Evolutionary conservation across 2,888 invertebrate species (phyloP), one percentile per base, ranked within the genome.

Genomic region (Laothoe populi): DNA sequence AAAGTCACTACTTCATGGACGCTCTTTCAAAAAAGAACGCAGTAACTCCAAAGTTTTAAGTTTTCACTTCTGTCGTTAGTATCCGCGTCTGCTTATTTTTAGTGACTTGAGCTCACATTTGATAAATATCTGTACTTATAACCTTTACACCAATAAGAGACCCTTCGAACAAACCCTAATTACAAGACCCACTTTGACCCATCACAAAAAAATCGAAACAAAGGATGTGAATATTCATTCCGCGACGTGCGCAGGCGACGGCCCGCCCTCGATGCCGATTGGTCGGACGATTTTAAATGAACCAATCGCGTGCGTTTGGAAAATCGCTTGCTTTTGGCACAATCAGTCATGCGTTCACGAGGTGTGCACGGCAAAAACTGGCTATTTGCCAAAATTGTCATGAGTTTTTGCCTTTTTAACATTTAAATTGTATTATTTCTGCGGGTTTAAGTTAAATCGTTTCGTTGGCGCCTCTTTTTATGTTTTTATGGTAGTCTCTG

Each of bases 321-420:
- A 82, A 83, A 79, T 71, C 71, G 87, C 87, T 84, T 90, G 89
- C 89, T 89, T 92, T 91, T 87, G 90, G 90, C 88, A 89, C 89
- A 91, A 92, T 92, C 91, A 91, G 91, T 90, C 91, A 91, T 88
- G 90, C 87, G 80, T 81, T 72, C 68, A 62, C n/a, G 46, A 62
- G 58, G 58, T 62, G 62, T 59, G 38, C 19, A 40, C 24, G 24
- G 58, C 40, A 62, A 58, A 46, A 59, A 62, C 44, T 42, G 53
- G 53, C 31, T 11, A 19, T 31, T 35, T 53, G 53, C 53, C 53
- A 53, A 53, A 3, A 10, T 2, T n/a, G 31, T 35, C 53, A 35
- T 31, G 35, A 35, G 10, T 46, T 31, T 53, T 11, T 10, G 19
- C 35, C 53, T 53, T 53, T 53, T 53, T 35, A 35, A 16, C 46